phyloP scores from a whole-genome alignment of 1,140 invertebrate genomes.

The Geopemphigus sp. region DNA sequence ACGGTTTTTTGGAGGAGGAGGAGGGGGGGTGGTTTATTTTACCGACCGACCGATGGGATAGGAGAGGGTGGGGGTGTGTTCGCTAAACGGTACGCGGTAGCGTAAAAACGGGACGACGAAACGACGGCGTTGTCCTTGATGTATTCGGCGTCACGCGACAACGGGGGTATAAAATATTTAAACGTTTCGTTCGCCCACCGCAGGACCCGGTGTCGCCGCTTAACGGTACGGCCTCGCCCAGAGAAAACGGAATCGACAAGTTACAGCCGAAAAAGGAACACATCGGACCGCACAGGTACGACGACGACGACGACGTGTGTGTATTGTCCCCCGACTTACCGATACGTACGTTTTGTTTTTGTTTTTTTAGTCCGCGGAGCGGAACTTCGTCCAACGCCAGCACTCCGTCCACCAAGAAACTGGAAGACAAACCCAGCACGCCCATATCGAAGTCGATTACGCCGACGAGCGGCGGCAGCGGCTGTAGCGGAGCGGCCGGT shows the following conservation, averaged over 20 bases:
- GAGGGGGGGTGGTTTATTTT: too few species aligned
- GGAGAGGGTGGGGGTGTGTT: too few species aligned
- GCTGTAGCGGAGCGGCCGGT: constrained; percentile 56
- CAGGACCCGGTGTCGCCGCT: constrained; percentile 66
- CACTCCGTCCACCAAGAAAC: constrained; percentile 74
- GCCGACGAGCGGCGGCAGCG: constrained; percentile 69
- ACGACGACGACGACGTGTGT: too few species aligned
- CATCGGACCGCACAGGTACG: constrained; percentile 60
- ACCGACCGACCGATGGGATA: too few species aligned
- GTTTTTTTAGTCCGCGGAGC: constrained; percentile 61
- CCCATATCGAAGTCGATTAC: constrained; percentile 87
- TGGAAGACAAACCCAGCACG: constrained; percentile 78
- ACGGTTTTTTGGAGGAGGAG: too few species aligned
- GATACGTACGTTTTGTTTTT: neutral
- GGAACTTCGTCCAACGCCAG: constrained; percentile 78
- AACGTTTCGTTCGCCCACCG: too few species aligned
- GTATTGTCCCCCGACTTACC: too few species aligned
- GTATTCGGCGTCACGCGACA: too few species aligned
- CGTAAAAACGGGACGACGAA: too few species aligned
- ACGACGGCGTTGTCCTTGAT: too few species aligned
- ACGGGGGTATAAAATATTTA: too few species aligned
- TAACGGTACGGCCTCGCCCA: constrained; percentile 73
- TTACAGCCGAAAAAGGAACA: constrained; percentile 64
- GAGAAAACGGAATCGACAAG: constrained; percentile 76
- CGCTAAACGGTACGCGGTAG: too few species aligned